A percentile compares a stretch with the other conserved stretches of the same genome.
phyloP scores from a whole-genome alignment of 2,113 vertebrate genomes.

The Rhynchopsitta pachyrhyncha region DNA sequence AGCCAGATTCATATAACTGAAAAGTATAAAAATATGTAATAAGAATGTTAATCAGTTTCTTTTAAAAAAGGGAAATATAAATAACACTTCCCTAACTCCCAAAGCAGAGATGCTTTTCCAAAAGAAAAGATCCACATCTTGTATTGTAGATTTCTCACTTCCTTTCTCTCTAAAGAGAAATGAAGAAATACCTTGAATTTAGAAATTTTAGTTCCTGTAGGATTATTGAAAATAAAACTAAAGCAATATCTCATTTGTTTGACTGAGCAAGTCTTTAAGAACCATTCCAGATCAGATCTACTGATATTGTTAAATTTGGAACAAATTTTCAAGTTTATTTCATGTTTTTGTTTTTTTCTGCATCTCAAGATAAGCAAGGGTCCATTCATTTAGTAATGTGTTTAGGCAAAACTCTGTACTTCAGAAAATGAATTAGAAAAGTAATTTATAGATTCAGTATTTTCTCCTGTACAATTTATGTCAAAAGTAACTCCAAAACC shows the following conservation, averaged over 20 bases:
- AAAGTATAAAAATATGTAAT: not conserved
- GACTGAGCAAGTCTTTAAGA: not conserved
- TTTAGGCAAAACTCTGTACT: not conserved
- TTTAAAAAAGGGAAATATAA: not conserved
- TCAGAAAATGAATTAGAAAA: not conserved
- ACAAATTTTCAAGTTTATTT: not conserved
- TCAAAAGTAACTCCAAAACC: not conserved
- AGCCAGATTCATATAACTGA: not conserved
- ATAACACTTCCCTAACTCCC: not conserved
- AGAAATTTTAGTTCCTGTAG: not conserved
- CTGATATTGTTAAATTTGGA: not conserved
- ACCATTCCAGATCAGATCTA: not conserved
- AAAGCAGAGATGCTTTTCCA: not conserved
- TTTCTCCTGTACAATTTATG: not conserved
- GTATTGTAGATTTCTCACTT: not conserved
- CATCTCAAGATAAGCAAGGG: not conserved
- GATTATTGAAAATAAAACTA: not conserved
- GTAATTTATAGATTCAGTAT: not conserved
- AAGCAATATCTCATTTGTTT: not conserved
- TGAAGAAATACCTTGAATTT: not conserved
- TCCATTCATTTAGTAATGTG: not conserved
- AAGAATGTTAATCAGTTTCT: not conserved
- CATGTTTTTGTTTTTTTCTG: not conserved
- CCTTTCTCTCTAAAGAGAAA: not conserved
- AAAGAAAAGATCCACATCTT: not conserved